These are phyloP conservation scores for Coracias cyanogaster DNA, from an alignment of 2,797 vertebrate genomes.

Conservation along the genomic window DNA sequence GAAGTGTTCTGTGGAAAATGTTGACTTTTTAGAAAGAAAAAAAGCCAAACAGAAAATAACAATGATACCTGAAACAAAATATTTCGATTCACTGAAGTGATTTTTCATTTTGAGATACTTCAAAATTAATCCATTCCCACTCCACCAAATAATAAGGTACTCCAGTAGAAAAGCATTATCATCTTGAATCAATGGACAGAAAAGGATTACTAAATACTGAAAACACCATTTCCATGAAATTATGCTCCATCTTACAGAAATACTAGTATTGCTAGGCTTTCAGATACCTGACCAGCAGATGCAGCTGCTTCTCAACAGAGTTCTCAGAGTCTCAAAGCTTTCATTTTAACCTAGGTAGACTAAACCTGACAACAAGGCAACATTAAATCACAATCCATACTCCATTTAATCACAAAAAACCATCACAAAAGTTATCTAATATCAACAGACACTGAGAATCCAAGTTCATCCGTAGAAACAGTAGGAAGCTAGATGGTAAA, in stretches of 20 bases:
- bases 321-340: not conserved
- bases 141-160: not conserved
- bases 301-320: not conserved
- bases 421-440: not conserved
- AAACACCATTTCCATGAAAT: not conserved
- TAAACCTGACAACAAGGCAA: not conserved
- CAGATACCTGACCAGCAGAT: not conserved
- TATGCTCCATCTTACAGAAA: not conserved
- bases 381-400: not conserved
- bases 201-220: not conserved
- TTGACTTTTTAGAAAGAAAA: not conserved
- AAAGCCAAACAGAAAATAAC: not conserved
- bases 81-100: not conserved
- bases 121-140: not conserved
- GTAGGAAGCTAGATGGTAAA: not conserved
- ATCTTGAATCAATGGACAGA: not conserved
- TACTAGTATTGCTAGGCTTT: not conserved
- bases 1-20: not conserved
- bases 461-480: not conserved
- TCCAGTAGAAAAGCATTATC: not conserved
- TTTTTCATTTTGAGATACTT: not conserved
- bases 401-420: not conserved
- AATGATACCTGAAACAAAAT: not conserved
- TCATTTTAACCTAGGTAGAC: not conserved
- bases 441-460: not conserved